Conservation (phyloP, 1,140 invertebrate genomes). For the Antheraea mylitta region DNA sequence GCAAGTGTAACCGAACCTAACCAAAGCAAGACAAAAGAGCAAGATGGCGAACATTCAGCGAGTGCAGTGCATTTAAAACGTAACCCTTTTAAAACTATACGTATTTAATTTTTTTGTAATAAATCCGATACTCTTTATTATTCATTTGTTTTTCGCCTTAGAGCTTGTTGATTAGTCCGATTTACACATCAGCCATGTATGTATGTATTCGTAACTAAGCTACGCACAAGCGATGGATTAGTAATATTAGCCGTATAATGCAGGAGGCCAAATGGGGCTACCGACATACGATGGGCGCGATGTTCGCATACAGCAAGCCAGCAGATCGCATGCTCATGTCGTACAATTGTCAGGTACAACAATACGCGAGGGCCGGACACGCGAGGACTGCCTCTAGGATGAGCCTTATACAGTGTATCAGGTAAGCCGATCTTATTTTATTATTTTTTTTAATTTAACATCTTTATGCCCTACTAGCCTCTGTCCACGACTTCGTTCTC, state of each 20-base stretch:
- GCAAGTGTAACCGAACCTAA: no score
- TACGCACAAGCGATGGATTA: conserved; percentile 37
- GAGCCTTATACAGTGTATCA: conserved; percentile 73
- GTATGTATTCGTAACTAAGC: conserved; percentile 3
- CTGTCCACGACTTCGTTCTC: no score
- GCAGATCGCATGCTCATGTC: conserved; percentile 75
- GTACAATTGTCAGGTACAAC: conserved; percentile 76
- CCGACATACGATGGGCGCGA: conserved; percentile 74
- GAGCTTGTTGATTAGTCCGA: not conserved
- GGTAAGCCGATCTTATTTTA: conserved; percentile 39
- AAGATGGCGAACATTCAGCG: no score
- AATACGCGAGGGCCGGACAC: conserved; percentile 63
- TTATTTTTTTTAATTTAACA: no score
- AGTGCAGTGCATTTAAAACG: no score
- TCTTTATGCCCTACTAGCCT: no score
- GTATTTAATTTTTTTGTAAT: no score
- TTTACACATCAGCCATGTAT: not conserved
- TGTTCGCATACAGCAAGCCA: conserved; percentile 75
- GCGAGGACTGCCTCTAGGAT: conserved; percentile 55
- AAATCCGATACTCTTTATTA: no score
- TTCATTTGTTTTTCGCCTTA: no score
- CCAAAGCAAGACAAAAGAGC: no score
- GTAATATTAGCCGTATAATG: conserved; percentile 52
- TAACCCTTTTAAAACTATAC: no score
- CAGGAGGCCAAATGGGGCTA: conserved; percentile 77